Base-by-base conservation (phyloP, 2,888 invertebrate genomes). In the Hedya salicella region DNA sequence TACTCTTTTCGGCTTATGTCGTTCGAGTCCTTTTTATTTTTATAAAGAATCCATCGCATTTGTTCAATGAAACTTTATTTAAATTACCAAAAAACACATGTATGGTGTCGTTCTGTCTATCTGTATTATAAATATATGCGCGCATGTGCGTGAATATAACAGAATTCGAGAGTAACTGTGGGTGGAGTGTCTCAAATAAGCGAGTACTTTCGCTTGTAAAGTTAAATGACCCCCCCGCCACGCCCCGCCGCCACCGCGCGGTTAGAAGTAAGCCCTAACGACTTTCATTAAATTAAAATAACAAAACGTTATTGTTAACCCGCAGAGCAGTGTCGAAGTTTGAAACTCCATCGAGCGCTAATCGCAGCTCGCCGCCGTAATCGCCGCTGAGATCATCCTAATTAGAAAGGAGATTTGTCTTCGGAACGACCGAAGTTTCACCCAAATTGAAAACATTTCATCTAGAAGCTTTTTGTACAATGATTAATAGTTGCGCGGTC, bases 401-500 rank as follows among this genome's bases (percentile, higher is more conserved):
- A 65, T 65, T 65, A 53, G 59, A 65, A 52, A 59, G 65, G 59
- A 52, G 46, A 65, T 65, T 65, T 65, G 59, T 59, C 64, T 65
- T 30, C 39, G 25, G 39, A 65, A 65, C 65, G 65, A 59, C 59
- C 65, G 59, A 65, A 65, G 52, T 65, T 60, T 46, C 42, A 13
- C 17, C 25, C 39, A 59, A 65, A 65, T 65, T 65, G 65, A 65
- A 65, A 65, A 65, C 65, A 65, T 65, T 65, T 65, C 52, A 59
- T 65, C 59, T 42, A 52, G 52, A 65, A 65, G 59, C 44, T 65
- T 65, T 63, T 57, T 46, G 65, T 46, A n/a, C 21, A 32, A 44
- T 59, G 52, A 65, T 65, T 59, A 50, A 64, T 65, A 65, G 65
- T 59, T 52, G 16, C 4, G n/a, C 52, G 13, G 50, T 16, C 17